phyloP scores from a whole-genome alignment of 2,113 vertebrate species.

The Pogonocichla stellata region DNA sequence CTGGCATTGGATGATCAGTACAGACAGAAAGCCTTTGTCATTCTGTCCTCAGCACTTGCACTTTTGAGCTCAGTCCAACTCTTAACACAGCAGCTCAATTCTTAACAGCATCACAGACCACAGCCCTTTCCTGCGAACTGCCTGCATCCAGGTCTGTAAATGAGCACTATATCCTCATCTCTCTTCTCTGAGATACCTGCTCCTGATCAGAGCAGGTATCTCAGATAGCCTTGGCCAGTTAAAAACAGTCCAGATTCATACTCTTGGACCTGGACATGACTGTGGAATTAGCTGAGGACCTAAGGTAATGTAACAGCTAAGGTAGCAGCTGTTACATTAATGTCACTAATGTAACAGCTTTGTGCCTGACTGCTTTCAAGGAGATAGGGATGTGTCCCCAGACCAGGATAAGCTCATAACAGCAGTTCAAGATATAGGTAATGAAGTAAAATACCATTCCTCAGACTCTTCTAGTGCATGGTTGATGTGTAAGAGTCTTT shows the following conservation, averaged over 20 bases:
- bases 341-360: not conserved
- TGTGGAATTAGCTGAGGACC: not conserved
- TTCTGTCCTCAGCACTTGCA: not conserved
- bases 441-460: not conserved
- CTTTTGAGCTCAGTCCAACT: not conserved
- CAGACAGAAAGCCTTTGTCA: not conserved
- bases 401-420: not conserved
- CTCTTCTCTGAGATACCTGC: no score
- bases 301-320: not conserved
- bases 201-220: not conserved
- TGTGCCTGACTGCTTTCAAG: not conserved
- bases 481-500: not conserved
- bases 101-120: not conserved
- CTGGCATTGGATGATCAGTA: not conserved
- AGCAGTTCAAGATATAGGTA: not conserved
- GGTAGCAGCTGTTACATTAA: not conserved
- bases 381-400: not conserved
- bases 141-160: not conserved
- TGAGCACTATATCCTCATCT: not conserved
- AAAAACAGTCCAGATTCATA: not conserved
- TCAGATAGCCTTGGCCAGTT: not conserved
- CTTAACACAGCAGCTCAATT: fast-evolving
- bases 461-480: not conserved
- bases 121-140: not conserved
- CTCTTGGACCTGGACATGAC: not conserved